Evolutionary conservation across 2,888 invertebrate species (phyloP).

Genomic region (Philonicus albiceps): DNA sequence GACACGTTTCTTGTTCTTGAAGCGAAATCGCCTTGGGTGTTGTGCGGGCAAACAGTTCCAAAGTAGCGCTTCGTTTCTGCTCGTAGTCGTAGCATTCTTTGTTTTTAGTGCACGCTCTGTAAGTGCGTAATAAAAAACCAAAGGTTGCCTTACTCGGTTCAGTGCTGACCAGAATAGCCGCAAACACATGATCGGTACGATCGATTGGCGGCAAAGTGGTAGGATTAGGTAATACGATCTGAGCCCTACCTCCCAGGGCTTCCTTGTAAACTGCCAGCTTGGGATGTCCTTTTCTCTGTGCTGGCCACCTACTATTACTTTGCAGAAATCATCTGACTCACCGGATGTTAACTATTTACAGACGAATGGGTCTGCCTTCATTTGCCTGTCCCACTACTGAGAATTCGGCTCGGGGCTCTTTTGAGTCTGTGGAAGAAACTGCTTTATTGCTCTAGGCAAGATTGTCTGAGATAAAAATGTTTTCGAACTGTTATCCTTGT

Average conservation of each 20-base stretch:
- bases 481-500: conserved; percentile 19
- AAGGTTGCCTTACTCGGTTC: background rate
- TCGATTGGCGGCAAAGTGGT: background rate
- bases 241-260: background rate
- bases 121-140: background rate
- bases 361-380: background rate
- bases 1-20: background rate
- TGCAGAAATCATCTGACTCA: conserved; percentile 34
- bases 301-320: conserved; percentile 27
- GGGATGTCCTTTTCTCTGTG: conserved; percentile 2
- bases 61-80: background rate
- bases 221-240: background rate
- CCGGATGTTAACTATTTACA: conserved; percentile 29
- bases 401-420: background rate
- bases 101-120: background rate
- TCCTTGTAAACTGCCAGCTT: background rate
- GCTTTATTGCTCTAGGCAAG: conserved; percentile 29
- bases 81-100: background rate
- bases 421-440: conserved; percentile 7
- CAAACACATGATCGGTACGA: background rate
- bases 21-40: background rate
- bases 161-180: background rate
- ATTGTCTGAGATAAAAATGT: conserved; percentile 21
- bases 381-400: conserved; percentile 10
- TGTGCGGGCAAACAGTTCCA: background rate